phyloP scores from a whole-genome alignment of 2,113 vertebrate genomes.

The Orycteropus afer region DNA sequence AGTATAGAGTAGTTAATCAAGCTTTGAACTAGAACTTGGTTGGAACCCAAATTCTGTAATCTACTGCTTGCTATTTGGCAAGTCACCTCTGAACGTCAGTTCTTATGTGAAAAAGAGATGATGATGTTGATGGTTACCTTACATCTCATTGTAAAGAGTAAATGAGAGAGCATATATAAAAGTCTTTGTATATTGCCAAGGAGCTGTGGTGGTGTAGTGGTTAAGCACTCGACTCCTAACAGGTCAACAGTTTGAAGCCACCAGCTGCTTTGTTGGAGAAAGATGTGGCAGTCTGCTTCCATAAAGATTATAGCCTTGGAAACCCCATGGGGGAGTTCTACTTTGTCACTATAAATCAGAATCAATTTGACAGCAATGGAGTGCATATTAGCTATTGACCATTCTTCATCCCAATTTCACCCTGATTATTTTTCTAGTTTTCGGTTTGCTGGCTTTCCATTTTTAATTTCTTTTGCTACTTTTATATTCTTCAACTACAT shows the following conservation, averaged over 20 bases:
- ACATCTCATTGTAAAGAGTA: background rate
- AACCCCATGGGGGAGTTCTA: too few relatives aligned
- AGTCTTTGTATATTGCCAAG: background rate
- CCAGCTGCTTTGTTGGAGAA: too few relatives aligned
- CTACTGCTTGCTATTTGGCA: background rate
- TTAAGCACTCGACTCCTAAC: too few relatives aligned
- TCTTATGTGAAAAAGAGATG: slow-evolving; percentile 9
- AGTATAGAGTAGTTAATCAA: background rate
- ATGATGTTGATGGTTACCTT: background rate
- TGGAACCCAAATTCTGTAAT: background rate
- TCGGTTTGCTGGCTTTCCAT: background rate
- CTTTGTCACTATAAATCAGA: background rate
- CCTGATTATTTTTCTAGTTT: slow-evolving; percentile 11
- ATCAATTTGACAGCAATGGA: too few relatives aligned
- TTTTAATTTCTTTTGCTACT: slow-evolving; percentile 43
- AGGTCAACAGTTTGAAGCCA: too few relatives aligned
- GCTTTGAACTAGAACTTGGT: background rate
- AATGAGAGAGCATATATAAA: slow-evolving; percentile 14
- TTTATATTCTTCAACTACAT: slow-evolving; percentile 47
- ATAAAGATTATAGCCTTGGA: too few relatives aligned
- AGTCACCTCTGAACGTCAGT: slow-evolving; percentile 21
- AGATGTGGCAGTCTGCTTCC: too few relatives aligned
- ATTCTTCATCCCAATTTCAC: slow-evolving; percentile 25
- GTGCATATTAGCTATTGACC: background rate
- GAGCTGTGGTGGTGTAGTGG: too few relatives aligned